These are phyloP conservation scores for Hemicrepidius hirtus DNA, from an alignment of 2,888 invertebrate species.

Conservation along the genomic window DNA sequence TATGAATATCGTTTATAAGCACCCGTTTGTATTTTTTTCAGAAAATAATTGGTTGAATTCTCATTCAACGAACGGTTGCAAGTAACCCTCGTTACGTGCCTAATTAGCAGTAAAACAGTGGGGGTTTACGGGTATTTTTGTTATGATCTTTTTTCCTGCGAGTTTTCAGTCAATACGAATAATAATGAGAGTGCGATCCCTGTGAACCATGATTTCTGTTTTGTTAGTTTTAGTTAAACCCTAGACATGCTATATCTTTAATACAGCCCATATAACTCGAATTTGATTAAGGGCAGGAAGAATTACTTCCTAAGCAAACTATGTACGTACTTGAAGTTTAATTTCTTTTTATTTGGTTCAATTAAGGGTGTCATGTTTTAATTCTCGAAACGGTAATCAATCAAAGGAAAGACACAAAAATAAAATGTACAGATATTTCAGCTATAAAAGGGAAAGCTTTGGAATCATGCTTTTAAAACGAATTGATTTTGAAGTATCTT, in stretches of 20 bases:
- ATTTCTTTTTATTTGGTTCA: neutral
- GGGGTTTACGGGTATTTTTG: slow-evolving; percentile 37
- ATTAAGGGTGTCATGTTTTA: slow-evolving; percentile 4
- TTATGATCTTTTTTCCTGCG: slow-evolving; percentile 27
- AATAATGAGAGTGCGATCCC: neutral
- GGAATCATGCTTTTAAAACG: neutral
- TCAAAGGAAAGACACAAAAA: neutral
- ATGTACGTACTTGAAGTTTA: neutral
- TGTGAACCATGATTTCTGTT: neutral
- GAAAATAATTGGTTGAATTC: slow-evolving; percentile 44
- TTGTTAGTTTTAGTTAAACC: neutral
- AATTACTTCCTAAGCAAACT: too few species aligned
- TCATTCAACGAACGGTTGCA: slow-evolving; percentile 31
- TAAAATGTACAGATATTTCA: neutral
- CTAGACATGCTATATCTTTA: neutral
- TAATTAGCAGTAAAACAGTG: slow-evolving; percentile 47
- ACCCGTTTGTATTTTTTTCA: slow-evolving; percentile 17
- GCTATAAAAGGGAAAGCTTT: neutral
- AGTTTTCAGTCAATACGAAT: slow-evolving; percentile 12
- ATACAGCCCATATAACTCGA: too few species aligned
- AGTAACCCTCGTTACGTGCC: slow-evolving; percentile 43
- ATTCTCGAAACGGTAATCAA: slow-evolving; percentile 5
- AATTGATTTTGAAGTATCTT: neutral
- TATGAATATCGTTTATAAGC: slow-evolving; percentile 5
- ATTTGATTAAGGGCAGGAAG: too few species aligned